These are phyloP conservation scores for Bubo bubo DNA, from an alignment of 2,113 vertebrate genomes.

Conservation along the genomic window DNA sequence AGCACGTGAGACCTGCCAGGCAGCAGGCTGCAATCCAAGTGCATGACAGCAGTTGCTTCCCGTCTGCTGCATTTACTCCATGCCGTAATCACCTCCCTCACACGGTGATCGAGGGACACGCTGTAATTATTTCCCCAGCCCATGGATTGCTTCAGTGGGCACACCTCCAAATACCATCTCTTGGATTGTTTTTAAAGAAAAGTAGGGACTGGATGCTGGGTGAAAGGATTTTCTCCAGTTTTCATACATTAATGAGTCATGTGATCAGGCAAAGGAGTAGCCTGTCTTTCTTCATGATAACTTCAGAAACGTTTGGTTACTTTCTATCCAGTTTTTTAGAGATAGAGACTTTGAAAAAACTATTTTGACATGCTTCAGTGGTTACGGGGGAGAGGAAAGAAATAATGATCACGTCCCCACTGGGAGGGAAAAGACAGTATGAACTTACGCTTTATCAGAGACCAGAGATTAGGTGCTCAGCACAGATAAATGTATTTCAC, in stretches of 20 bases:
- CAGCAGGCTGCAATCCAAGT: not conserved
- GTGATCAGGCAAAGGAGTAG: not conserved
- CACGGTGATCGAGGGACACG: not conserved
- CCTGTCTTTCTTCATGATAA: not conserved
- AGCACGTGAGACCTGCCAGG: not conserved
- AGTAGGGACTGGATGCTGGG: not conserved
- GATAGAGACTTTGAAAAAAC: not conserved
- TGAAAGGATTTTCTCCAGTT: not conserved
- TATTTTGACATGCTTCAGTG: not conserved
- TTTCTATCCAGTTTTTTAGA: not conserved
- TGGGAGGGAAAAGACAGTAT: not conserved
- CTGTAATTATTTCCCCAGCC: not conserved
- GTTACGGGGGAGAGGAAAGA: not conserved
- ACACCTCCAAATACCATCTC: not conserved
- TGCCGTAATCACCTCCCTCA: not conserved
- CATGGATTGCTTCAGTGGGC: not conserved
- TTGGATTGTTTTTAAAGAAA: not conserved
- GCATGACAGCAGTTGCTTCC: not conserved
- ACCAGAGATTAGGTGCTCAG: not conserved
- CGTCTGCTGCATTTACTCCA: accelerated
- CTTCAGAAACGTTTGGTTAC: not conserved
- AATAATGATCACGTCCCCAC: not conserved
- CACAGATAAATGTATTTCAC: not conserved
- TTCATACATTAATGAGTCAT: accelerated
- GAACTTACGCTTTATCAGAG: not conserved